A percentile compares a stretch with the other conserved stretches of the same genome.
These are phyloP conservation scores for Apis dorsata DNA, from an alignment of 1,140 invertebrate genomes.

Conservation along the genomic window DNA sequence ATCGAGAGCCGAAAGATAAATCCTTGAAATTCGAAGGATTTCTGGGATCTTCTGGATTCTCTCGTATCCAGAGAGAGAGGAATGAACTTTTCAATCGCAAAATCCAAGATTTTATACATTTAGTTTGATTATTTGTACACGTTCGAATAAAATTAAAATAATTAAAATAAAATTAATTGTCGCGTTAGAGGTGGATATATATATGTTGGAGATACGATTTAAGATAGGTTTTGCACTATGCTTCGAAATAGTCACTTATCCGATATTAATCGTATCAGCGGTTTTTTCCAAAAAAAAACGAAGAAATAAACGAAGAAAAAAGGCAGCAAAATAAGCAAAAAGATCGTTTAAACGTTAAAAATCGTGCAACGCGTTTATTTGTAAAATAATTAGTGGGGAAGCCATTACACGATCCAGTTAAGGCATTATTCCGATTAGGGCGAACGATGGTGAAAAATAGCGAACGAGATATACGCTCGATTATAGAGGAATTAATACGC, in stretches of 20 bases:
- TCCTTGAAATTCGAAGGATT: no score
- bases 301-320: conserved; percentile 5
- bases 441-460: not conserved
- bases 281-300: not conserved
- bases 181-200: not conserved
- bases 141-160: no score
- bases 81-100: no score
- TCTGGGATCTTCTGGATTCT: no score
- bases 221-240: no score
- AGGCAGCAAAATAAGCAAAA: not conserved
- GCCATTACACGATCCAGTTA: conserved; percentile 12
- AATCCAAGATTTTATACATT: no score
- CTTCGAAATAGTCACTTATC: no score
- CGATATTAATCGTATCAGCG: not conserved
- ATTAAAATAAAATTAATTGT: no score
- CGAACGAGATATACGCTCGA: not conserved
- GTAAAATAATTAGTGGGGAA: conserved; percentile 26
- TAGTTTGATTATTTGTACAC: no score
- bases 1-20: no score
- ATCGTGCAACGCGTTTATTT: not conserved
- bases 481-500: conserved; percentile 19
- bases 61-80: no score
- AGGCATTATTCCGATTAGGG: conserved; percentile 27
- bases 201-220: no score
- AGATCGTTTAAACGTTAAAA: not conserved